Percentiles rank a stretch among this genome's conserved stretches.
Evolutionary conservation across 2,888 invertebrate species (phyloP).

Genomic region (Parapristionchus giblindavisi): DNA sequence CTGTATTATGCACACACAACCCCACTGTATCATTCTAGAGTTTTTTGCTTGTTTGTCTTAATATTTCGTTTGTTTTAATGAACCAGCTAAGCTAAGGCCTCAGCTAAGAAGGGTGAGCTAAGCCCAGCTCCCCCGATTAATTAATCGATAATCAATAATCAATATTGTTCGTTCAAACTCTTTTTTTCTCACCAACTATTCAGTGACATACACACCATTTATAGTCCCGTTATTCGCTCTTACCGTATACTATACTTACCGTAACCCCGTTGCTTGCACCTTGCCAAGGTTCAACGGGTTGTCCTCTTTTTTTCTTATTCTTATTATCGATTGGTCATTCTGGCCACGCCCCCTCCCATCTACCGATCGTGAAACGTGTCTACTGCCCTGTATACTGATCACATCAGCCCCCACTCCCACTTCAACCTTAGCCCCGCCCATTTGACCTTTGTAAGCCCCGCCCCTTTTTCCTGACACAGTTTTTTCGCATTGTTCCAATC

Average conservation of each 20-base stretch:
- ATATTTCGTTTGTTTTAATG: too few species aligned
- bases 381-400: constrained; percentile 32
- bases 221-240: neutral
- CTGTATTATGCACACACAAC: constrained; percentile 6
- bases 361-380: constrained; percentile 32
- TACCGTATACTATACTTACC: neutral
- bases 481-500: too few species aligned
- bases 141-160: too few species aligned
- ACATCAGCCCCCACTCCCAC: constrained; percentile 27
- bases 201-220: too few species aligned
- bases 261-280: constrained; percentile 23
- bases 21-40: neutral
- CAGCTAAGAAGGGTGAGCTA: too few species aligned
- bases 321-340: constrained; percentile 12
- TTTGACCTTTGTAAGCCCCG: too few species aligned
- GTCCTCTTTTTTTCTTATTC: neutral
- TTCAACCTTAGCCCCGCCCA: constrained; percentile 1
- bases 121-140: too few species aligned
- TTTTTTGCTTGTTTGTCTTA: neutral
- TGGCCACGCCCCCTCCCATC: constrained; percentile 14
- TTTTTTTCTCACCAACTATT: too few species aligned
- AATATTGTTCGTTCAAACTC: too few species aligned
- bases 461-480: too few species aligned
- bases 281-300: constrained; percentile 27
- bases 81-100: too few species aligned